Base-by-base conservation (phyloP, 1,140 invertebrate genomes). In the Meloidogyne floridensis region DNA sequence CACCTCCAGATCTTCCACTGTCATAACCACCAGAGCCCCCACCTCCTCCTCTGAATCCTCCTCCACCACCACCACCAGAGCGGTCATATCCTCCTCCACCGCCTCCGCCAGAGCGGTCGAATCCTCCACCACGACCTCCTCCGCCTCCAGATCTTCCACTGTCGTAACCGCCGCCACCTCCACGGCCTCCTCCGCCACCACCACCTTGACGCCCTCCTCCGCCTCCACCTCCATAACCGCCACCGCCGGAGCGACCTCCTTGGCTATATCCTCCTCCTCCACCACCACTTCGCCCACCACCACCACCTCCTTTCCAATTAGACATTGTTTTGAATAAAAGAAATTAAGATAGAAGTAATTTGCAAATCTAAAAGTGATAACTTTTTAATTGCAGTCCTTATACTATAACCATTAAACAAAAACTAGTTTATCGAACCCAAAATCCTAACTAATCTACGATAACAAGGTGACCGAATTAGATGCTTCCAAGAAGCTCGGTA, bases 1-100 rank as follows among this genome's bases (percentile, higher is more conserved):
- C 53, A 54, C 53, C 53, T 54, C 53, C 59, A n/a, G 59, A 65
- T 5, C 59, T 15, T 2, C 59, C n/a, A 6, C 59, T 65, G 5
- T 65, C 59, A 18, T n/a, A 65, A n/a, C 59, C 59, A 65, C 59
- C 59, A 4, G 15, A 15, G 7, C 59, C 15, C 7, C 59, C 59
- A 1, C 59, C 59, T 6, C 59, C 59, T 4, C 59, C 59, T n/a
- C 77, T 32, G 6, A 18, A n/a, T 0, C 53, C 15, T 56, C 65
- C 56, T 51, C 77, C 56, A 20, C 77, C 77, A 51, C 65, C 77
- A 79, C 54, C 65, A 13, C 18, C 8, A 51, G 42, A 42, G 15
- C 56, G 77, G 18, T 15, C 32, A 42, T 15, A 11, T 10, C 13
- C 71, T 11, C 13, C 8, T 11, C 71, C 71, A 72, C 71, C 71